Percentiles rank a stretch among this genome's conserved stretches.
phyloP scores from a whole-genome alignment of 2,888 invertebrate species.

The Biston stratarius region DNA sequence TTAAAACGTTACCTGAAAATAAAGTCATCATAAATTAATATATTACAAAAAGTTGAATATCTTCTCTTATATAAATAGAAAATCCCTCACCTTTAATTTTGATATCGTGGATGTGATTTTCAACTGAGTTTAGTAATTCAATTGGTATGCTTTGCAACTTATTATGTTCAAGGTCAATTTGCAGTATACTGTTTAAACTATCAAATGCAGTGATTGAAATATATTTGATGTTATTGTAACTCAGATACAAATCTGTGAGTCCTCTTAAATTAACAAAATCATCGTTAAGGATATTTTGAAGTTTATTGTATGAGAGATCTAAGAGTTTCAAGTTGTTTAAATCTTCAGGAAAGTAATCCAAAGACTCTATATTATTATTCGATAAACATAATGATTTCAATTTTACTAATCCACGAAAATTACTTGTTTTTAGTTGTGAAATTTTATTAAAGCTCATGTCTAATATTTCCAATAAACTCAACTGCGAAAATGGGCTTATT shows the following conservation, averaged over 20 bases:
- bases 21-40: slow-evolving; percentile 8
- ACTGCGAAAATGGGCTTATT: slow-evolving; percentile 92
- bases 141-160: slow-evolving; percentile 92
- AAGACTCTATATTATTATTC: slow-evolving; percentile 92
- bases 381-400: slow-evolving; percentile 93
- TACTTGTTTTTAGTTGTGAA: slow-evolving; percentile 93
- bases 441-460: slow-evolving; percentile 94
- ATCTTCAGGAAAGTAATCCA: slow-evolving; percentile 93
- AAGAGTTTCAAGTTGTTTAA: slow-evolving; percentile 91
- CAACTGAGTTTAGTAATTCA: slow-evolving; percentile 92
- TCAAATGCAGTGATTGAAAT: slow-evolving; percentile 93
- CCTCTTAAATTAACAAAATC: slow-evolving; percentile 92
- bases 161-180: slow-evolving; percentile 93
- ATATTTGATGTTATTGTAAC: slow-evolving; percentile 93
- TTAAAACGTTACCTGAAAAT: slow-evolving; percentile 93
- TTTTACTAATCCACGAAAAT: slow-evolving; percentile 91
- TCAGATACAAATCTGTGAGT: slow-evolving; percentile 92
- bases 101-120: slow-evolving; percentile 93
- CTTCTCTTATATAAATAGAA: neutral
- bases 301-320: slow-evolving; percentile 94
- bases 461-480: slow-evolving; percentile 91
- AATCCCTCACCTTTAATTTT: slow-evolving; percentile 90
- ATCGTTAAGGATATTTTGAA: slow-evolving; percentile 91
- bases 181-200: slow-evolving; percentile 91
- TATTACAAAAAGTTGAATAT: neutral